Evolutionary conservation across 2,113 vertebrate genomes (phyloP), one percentile per base, ranked within the genome.

Genomic region (Semnornis frantzii): DNA sequence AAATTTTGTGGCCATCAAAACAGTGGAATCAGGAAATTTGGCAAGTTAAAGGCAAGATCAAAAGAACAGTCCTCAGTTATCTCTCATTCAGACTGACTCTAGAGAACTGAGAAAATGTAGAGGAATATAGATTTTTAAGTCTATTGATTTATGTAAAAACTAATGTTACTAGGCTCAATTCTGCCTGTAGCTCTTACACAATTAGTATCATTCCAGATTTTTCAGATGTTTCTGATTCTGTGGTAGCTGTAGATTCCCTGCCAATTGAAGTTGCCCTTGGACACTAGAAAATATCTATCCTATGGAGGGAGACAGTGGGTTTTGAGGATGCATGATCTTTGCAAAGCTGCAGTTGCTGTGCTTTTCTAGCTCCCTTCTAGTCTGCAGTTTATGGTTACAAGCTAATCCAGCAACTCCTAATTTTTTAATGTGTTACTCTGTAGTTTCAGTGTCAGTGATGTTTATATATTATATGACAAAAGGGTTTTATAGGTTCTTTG

Each of bases 111-210:
- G 37, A 60, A 85, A 85, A 64, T 73, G 27, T 39, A 76, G 27
- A 85, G 55, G 25, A 79, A 62, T 73, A 89, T 68, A 44, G 88
- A 88, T 95, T 95, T 94, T 93, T 90, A 93, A 5, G 31, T 90
- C 65, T 27, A 23, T 87, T 87, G 94, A 92, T 94, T 91, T 93
- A 87, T 90, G 60, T 84, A 91, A 91, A 92, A 93, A 93, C 89
- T 89, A 74, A 94, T 73, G 64, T 87, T 80, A 57, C 80, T 94
- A 91, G 87, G 13, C 50, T 23, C 71, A 52, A 11, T 88, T 59
- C 63, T 87, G 59, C 71, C 69, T 77, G 50, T 82, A 79, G 37
- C 64, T 87, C 74, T 91, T 74, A n/a, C 13, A 28, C 57, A 87
- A 55, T 92, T 87, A 91, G 87, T 85, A 89, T 93, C 28, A 87